phyloP scores from a whole-genome alignment of 2,888 invertebrate species.

The Beris morrisii region DNA sequence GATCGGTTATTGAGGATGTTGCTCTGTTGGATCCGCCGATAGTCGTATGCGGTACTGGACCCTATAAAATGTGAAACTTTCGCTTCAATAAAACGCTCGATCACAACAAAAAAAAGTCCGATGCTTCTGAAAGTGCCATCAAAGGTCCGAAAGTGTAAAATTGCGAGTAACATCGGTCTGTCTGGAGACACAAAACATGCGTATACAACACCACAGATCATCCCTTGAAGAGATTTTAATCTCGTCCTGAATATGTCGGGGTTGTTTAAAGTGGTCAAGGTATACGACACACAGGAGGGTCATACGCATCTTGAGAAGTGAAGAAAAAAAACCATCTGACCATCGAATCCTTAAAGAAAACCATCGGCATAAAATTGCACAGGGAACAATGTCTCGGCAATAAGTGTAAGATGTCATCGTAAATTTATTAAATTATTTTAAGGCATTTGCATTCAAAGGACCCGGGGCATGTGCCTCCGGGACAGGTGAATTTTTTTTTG shows the following conservation, averaged over 20 bases:
- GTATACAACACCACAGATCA: not conserved
- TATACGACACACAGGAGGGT: not conserved
- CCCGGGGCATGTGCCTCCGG: constrained; percentile 35
- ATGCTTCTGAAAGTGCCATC: not conserved
- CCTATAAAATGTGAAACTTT: no score
- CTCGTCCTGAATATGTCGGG: constrained; percentile 6
- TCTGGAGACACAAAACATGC: not conserved
- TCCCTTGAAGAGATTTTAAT: constrained; percentile 14
- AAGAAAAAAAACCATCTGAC: constrained; percentile 3
- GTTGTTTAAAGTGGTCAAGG: not conserved
- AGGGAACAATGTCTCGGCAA: constrained; percentile 30
- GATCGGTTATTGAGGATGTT: no score
- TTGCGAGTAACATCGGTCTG: not conserved
- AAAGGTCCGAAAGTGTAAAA: not conserved
- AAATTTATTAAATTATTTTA: constrained; percentile 38
- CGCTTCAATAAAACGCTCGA: not conserved
- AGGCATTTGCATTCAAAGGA: constrained; percentile 37
- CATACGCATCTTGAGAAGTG: no score
- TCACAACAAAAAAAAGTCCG: not conserved
- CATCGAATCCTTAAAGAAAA: not conserved
- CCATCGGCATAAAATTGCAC: constrained; percentile 12
- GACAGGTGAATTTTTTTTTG: constrained; percentile 32
- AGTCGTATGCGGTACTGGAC: no score
- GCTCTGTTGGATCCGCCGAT: no score
- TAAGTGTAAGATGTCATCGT: constrained; percentile 39